phyloP scores from a whole-genome alignment of 92 coral and sea anemone species.

The Heteractis magnifica region DNA sequence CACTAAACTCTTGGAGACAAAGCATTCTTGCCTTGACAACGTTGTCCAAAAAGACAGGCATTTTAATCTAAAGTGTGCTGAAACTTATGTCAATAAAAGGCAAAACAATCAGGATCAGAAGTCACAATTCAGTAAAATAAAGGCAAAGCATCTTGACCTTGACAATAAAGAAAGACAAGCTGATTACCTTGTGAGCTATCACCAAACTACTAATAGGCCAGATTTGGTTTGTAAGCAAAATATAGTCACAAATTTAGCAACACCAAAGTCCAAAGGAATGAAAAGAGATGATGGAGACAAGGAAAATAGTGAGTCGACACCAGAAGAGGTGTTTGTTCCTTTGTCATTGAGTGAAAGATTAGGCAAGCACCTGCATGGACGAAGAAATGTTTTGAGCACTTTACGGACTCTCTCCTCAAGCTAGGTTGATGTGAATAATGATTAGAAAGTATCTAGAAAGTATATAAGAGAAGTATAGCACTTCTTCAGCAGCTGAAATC shows the following conservation, averaged over 20 bases:
- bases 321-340: constrained; percentile 37
- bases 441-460: no score
- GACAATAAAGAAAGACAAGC: neutral
- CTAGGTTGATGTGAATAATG: neutral
- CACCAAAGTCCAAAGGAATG: neutral
- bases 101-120: neutral
- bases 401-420: constrained; percentile 25
- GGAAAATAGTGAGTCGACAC: constrained; percentile 33
- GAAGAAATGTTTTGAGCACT: constrained; percentile 22
- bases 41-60: neutral
- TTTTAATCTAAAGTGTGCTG: neutral
- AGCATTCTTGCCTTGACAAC: neutral
- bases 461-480: neutral
- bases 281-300: neutral
- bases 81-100: neutral
- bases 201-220: neutral
- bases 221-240: neutral
- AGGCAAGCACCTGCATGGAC: constrained; percentile 38
- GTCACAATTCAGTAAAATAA: neutral
- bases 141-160: neutral
- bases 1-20: neutral
- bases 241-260: neutral
- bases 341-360: constrained; percentile 56
- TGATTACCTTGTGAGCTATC: no score
- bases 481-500: no score